Base-by-base conservation (phyloP, 2,797 vertebrate genomes). In the Acipenser transmontanus region DNA sequence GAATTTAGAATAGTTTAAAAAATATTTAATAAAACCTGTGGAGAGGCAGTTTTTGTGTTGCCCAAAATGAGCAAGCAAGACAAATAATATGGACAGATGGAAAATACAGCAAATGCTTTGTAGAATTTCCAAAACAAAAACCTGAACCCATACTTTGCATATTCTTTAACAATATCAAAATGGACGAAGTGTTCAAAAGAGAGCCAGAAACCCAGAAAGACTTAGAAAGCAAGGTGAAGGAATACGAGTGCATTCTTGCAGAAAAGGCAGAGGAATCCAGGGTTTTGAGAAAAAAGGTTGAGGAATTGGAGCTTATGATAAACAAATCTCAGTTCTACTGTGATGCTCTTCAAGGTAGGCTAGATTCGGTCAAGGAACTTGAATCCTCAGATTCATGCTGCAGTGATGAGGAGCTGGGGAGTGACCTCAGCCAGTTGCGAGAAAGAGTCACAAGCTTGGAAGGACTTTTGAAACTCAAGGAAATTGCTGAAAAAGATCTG, bases 381-480 rank as follows among this genome's bases (percentile, higher is more conserved):
- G 59, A 61, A n/a, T 61, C 59, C 7, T 6, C 50, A 8, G 59
- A 62, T 47, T 60, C 66, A 13, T 59, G 34, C 11, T 60, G 66
- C 59, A 67, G 66, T 52, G 66, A 67, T 8, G 66, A 67, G 6
- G 66, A 67, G 34, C 7, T 17, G 12, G 59, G 60, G n/a, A 34
- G 1, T 49, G 51, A 68, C 64, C 4, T 5, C 49, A 60, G 47
- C 51, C 54, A 69, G 62, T 11, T 69, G 62, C 0, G 0, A 59
- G 7, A 60, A 2, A 71, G 10, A 60, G 59, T 51, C 0, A 0
- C 49, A 17, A 68, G 56, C 72, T 70, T 65, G 0, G 66, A 50
- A 47, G 9, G 66, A 61, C 76, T 14, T 17, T 74, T 66, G 11
- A 65, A 66, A 75, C 64, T 63, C 7, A 68, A 71, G 50, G 49